A percentile compares a stretch with the other conserved stretches of the same genome.
Evolutionary conservation across 2,113 vertebrate species (phyloP).

Genomic region (Sturnira hondurensis): DNA sequence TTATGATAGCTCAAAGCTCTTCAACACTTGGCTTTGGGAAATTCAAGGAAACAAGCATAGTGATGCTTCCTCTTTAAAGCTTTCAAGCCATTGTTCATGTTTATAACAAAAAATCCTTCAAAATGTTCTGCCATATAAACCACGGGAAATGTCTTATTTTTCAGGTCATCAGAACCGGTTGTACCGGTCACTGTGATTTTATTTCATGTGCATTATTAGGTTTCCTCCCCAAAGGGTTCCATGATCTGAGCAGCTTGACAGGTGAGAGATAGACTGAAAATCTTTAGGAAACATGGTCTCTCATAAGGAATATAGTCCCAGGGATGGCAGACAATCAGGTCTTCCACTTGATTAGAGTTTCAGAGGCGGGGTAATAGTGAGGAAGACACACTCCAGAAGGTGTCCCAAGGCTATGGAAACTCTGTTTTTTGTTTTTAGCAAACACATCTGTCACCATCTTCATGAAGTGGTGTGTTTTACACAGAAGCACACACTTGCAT

Average conservation of each 20-base stretch:
- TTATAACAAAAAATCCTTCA: background rate
- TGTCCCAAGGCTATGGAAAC: background rate
- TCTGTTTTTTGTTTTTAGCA: background rate
- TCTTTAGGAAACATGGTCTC: background rate
- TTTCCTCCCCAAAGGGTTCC: background rate
- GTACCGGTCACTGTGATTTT: background rate
- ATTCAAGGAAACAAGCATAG: background rate
- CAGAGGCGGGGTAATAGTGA: background rate
- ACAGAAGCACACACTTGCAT: background rate
- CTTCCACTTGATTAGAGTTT: background rate
- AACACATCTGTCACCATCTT: background rate
- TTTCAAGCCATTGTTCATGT: background rate
- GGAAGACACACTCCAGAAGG: background rate
- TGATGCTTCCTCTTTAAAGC: background rate
- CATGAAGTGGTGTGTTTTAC: rapidly evolving
- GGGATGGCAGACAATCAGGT: background rate
- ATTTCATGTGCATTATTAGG: background rate
- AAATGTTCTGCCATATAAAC: background rate
- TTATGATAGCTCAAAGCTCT: background rate
- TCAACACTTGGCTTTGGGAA: background rate
- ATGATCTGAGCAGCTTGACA: background rate
- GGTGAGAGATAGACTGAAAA: background rate
- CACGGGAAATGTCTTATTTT: background rate
- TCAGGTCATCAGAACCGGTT: background rate
- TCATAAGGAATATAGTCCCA: background rate